A percentile compares a stretch with the other conserved stretches of the same genome.
These are phyloP conservation scores for Mylabris phalerata DNA, from an alignment of 1,140 invertebrate genomes.

Conservation along the genomic window DNA sequence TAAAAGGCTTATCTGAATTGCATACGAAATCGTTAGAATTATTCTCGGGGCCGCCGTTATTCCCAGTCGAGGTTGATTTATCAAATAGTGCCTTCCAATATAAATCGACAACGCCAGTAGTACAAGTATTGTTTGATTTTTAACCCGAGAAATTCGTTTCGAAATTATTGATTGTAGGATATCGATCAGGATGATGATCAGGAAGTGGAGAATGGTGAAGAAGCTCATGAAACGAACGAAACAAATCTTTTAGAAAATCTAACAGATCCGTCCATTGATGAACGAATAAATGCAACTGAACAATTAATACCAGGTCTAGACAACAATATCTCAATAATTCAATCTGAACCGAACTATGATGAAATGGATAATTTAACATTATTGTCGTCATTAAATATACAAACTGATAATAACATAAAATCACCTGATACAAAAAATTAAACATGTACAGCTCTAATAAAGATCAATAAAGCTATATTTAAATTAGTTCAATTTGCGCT, in stretches of 20 bases:
- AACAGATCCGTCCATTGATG: constrained; percentile 10
- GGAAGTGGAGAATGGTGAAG: constrained; percentile 36
- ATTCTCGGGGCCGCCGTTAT: constrained; percentile 68
- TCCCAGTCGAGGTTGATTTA: constrained; percentile 95
- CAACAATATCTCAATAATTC: background rate
- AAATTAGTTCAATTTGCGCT: too few species aligned
- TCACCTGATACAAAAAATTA: background rate
- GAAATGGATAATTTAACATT: constrained; percentile 41
- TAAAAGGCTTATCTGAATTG: constrained; percentile 73
- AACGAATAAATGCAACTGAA: constrained; percentile 12
- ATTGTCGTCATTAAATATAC: constrained; percentile 33
- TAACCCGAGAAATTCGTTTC: background rate
- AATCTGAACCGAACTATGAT: constrained; percentile 38
- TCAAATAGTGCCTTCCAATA: constrained; percentile 87
- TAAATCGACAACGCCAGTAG: constrained; percentile 55
- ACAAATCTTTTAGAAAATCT: constrained; percentile 6
- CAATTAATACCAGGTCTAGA: constrained; percentile 28
- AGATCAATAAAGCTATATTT: too few species aligned
- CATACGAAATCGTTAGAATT: constrained; percentile 58
- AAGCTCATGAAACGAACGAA: constrained; percentile 26
- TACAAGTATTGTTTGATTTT: constrained; percentile 3
- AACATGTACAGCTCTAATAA: too few species aligned
- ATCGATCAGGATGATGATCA: constrained; percentile 33
- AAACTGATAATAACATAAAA: constrained; percentile 17
- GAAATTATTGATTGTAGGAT: constrained; percentile 16